Evolutionary conservation across 2,888 invertebrate genomes (phyloP).

Genomic region (Trissolcus japonicus): DNA sequence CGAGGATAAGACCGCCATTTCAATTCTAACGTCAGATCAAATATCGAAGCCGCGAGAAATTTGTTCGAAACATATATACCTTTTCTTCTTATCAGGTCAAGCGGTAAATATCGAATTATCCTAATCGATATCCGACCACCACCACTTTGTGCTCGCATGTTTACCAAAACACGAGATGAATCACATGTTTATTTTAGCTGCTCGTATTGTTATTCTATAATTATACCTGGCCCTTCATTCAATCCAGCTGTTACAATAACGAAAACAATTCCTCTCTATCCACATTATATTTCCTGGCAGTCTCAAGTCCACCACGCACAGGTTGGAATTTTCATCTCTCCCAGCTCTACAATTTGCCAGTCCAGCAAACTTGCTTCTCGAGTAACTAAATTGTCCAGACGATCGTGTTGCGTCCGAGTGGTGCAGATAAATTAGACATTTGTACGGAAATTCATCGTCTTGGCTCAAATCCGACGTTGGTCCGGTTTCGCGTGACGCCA

Average conservation of each 20-base stretch:
- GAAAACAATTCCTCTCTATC: constrained; percentile 6
- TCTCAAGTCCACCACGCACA: constrained; percentile 10
- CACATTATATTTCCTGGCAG: background rate
- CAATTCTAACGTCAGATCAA: constrained; percentile 2
- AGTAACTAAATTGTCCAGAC: constrained; percentile 1
- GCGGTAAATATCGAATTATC: background rate
- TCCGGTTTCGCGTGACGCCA: constrained; percentile 66
- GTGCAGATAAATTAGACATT: constrained; percentile 40
- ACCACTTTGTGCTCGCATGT: too few species aligned
- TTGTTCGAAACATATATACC: background rate
- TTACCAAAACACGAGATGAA: background rate
- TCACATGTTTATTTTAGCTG: constrained; percentile 20
- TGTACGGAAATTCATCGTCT: constrained; percentile 44
- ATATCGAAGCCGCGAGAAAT: background rate
- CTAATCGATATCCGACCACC: background rate
- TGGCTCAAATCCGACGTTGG: constrained; percentile 31
- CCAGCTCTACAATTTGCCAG: constrained; percentile 23
- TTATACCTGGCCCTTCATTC: constrained; percentile 22
- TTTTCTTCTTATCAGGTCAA: background rate
- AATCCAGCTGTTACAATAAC: constrained; percentile 22
- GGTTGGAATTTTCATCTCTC: constrained; percentile 4
- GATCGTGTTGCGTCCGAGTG: constrained; percentile 24
- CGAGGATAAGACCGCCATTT: constrained; percentile 50
- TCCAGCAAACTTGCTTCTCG: constrained; percentile 10
- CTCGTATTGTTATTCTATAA: constrained; percentile 29